Evolutionary conservation across 2,888 invertebrate species (phyloP).

Genomic region (Troilus luridus): DNA sequence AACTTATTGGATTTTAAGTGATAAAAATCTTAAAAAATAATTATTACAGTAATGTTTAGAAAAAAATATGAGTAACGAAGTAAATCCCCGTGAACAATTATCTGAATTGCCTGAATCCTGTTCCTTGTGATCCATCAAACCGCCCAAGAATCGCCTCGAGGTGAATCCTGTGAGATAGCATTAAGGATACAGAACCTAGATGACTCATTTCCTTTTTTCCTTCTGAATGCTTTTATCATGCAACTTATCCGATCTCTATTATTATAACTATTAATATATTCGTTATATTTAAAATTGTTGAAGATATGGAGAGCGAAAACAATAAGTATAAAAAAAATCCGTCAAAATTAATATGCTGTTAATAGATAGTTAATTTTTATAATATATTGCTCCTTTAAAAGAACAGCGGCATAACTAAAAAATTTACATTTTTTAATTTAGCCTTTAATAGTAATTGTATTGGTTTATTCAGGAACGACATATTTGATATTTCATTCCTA

Average conservation of each 20-base stretch:
- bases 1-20: no score
- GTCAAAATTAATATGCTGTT: no score
- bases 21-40: no score
- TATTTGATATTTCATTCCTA: no score
- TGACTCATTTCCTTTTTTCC: slow-evolving; percentile 19
- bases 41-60: no score
- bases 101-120: neutral
- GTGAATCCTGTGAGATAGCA: neutral
- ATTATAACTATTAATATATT: neutral
- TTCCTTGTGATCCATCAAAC: slow-evolving; percentile 6
- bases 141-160: neutral
- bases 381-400: no score
- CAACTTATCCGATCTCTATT: neutral
- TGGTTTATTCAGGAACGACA: no score
- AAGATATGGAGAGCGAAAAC: neutral
- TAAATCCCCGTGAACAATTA: neutral
- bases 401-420: no score
- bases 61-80: neutral
- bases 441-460: no score
- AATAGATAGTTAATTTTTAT: no score
- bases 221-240: neutral
- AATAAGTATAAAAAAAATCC: neutral
- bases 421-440: no score
- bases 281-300: neutral
- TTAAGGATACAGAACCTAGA: neutral